Evolutionary conservation across 2,888 invertebrate genomes (phyloP).

Genomic region (Nysson spinosus): DNA sequence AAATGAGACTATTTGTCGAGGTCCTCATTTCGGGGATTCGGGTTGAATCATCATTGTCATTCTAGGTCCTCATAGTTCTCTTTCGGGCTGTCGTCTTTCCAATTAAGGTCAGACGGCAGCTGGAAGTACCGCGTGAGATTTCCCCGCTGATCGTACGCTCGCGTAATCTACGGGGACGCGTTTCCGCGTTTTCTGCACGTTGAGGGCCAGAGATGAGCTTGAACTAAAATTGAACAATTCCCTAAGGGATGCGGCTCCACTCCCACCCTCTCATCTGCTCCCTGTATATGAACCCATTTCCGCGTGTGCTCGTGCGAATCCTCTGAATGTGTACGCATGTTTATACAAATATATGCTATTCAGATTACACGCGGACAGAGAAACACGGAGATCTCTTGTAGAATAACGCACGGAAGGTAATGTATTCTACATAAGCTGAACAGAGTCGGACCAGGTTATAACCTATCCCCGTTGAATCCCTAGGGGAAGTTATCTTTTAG

Average conservation of each 20-base stretch:
- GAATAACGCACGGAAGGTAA: conserved; percentile 37
- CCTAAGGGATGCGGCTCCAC: conserved; percentile 53
- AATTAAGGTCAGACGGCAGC: conserved; percentile 46
- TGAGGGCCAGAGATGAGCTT: conserved; percentile 47
- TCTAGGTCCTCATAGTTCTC: conserved; percentile 33
- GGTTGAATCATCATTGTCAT: conserved; percentile 4
- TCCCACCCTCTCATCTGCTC: too few relatives aligned
- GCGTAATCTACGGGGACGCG: conserved; percentile 50
- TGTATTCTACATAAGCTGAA: conserved; percentile 56
- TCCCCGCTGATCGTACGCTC: conserved; percentile 39
- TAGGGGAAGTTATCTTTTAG: conserved; percentile 70
- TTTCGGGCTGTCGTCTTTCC: conserved; percentile 43
- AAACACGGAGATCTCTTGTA: conserved; percentile 15
- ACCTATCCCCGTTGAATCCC: conserved; percentile 62
- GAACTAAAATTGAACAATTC: conserved; percentile 72
- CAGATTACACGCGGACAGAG: conserved; percentile 16
- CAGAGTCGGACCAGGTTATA: conserved; percentile 56
- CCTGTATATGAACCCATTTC: too few relatives aligned
- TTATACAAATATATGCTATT: conserved; percentile 18
- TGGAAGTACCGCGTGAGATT: conserved; percentile 35
- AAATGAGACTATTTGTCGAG: too few relatives aligned
- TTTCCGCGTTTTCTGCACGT: conserved; percentile 34
- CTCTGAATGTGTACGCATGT: too few relatives aligned
- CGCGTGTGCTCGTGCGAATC: conserved; percentile 10
- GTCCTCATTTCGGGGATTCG: conserved; percentile 1